phyloP scores from a whole-genome alignment of 2,797 vertebrate species.

The Florisuga fusca region DNA sequence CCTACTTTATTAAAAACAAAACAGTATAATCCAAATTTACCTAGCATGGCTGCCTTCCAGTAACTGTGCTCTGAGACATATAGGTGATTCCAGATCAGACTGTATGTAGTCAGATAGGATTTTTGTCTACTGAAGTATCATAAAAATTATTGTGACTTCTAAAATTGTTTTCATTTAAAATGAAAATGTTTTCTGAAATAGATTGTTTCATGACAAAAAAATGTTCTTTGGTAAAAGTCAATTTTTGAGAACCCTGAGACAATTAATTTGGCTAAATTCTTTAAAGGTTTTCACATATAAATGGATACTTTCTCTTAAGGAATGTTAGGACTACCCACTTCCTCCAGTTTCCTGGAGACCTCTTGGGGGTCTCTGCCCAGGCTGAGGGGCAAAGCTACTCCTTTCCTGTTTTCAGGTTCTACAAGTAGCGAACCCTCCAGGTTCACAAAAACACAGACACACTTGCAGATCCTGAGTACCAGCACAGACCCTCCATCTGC shows the following conservation, averaged over 20 bases:
- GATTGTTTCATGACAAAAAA: neutral
- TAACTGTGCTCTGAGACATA: neutral
- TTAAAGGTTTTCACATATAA: neutral
- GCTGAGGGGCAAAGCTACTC: neutral
- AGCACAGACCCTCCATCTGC: neutral
- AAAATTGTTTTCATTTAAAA: neutral
- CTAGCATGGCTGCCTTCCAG: neutral
- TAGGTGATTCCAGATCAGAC: neutral
- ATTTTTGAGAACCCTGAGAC: neutral
- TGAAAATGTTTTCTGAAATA: neutral
- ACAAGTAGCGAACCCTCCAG: neutral
- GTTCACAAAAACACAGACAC: neutral
- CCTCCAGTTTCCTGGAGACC: neutral
- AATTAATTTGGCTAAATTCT: neutral
- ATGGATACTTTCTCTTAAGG: neutral
- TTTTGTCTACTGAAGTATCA: neutral
- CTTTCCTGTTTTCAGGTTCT: neutral
- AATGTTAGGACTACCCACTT: neutral
- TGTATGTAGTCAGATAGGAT: neutral
- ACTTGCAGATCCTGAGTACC: accelerated
- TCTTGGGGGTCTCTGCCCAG: neutral
- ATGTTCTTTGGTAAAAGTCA: neutral
- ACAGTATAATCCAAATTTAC: neutral
- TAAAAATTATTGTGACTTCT: neutral
- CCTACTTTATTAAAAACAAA: neutral